Percentiles rank a stretch among this genome's conserved stretches.
These are phyloP conservation scores for Amblyjoppa proteus DNA, from an alignment of 2,888 invertebrate genomes.

Conservation along the genomic window DNA sequence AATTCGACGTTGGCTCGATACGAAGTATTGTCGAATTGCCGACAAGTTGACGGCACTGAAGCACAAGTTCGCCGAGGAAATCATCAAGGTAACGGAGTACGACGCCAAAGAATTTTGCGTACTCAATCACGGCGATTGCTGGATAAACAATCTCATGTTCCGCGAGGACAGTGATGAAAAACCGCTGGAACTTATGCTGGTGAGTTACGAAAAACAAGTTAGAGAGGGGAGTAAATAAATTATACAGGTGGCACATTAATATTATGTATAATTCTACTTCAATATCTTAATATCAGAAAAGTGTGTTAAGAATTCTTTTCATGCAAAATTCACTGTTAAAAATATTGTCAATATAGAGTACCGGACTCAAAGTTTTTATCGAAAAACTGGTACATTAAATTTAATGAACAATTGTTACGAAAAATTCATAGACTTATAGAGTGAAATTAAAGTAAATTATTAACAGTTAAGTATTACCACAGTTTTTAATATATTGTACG, in stretches of 20 bases:
- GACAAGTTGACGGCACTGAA: slow-evolving; percentile 56
- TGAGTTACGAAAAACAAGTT: slow-evolving; percentile 60
- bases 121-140: slow-evolving; percentile 77
- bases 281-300: background rate
- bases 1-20: slow-evolving; percentile 67
- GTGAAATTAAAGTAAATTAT: no score
- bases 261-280: background rate
- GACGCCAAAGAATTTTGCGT: slow-evolving; percentile 74
- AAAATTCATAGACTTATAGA: no score
- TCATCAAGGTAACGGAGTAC: slow-evolving; percentile 49
- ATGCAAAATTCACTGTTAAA: background rate
- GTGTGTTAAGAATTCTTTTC: background rate
- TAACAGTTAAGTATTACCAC: no score
- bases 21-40: slow-evolving; percentile 46
- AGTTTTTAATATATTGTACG: no score
- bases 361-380: no score
- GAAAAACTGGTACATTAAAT: no score
- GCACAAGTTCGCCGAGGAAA: slow-evolving; percentile 29
- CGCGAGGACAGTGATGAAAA: slow-evolving; percentile 68
- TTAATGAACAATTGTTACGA: no score
- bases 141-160: slow-evolving; percentile 76
- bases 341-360: background rate
- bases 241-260: background rate
- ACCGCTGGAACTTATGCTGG: slow-evolving; percentile 69
- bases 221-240: slow-evolving; percentile 57